Evolutionary conservation across 2,888 invertebrate species (phyloP).

Genomic region (Gnatocerus cornutus): DNA sequence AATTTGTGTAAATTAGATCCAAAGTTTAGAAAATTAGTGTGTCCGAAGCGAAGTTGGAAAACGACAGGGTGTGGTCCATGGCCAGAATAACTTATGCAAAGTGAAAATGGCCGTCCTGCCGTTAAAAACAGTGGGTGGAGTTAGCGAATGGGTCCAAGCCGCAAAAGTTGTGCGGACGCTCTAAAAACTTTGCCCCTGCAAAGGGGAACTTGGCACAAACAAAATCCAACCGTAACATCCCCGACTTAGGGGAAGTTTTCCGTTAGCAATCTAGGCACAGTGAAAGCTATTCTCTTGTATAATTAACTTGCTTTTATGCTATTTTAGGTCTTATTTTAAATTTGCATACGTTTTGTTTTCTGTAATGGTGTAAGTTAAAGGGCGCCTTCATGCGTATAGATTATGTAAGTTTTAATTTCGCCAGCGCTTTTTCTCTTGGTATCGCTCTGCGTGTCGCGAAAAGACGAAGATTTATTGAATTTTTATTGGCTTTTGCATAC

Average conservation of each 20-base stretch:
- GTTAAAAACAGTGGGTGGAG: conserved; percentile 71
- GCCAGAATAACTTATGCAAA: conserved; percentile 70
- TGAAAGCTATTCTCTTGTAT: conserved; percentile 69
- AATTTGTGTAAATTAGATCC: conserved; percentile 50
- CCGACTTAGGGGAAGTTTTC: conserved; percentile 64
- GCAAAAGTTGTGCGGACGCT: conserved; percentile 71
- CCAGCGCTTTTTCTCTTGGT: conserved; percentile 51
- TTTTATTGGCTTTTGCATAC: conserved; percentile 59
- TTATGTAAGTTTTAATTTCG: conserved; percentile 64
- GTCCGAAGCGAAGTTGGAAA: conserved; percentile 42
- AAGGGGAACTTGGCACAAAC: conserved; percentile 60
- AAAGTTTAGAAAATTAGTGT: conserved; percentile 48
- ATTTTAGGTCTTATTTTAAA: conserved; percentile 66
- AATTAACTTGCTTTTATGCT: conserved; percentile 69
- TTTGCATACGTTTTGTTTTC: conserved; percentile 65
- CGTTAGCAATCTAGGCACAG: conserved; percentile 61
- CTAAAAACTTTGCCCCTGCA: conserved; percentile 69
- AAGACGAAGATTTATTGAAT: conserved; percentile 65
- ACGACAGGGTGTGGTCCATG: conserved; percentile 66
- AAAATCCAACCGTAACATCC: conserved; percentile 65
- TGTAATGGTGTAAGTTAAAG: conserved; percentile 63
- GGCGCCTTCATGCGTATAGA: conserved; percentile 66
- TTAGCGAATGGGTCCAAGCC: conserved; percentile 68
- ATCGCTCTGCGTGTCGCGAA: conserved; percentile 41
- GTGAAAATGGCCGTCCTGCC: conserved; percentile 71